These are phyloP conservation scores for Agriopis marginaria DNA, from an alignment of 2,888 invertebrate genomes.

Conservation along the genomic window DNA sequence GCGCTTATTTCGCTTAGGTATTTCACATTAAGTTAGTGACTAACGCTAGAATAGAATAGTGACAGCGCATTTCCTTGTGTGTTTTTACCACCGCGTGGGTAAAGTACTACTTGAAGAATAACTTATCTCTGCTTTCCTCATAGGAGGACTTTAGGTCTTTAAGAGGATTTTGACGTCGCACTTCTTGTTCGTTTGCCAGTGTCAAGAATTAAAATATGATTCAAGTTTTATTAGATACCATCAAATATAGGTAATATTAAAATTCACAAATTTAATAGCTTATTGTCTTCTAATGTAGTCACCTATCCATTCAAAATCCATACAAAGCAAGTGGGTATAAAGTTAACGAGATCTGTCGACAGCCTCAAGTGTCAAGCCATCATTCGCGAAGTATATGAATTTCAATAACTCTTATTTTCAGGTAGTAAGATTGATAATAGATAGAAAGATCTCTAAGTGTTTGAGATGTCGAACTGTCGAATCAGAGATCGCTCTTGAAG, in stretches of 20 bases:
- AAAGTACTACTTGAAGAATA: too few relatives aligned
- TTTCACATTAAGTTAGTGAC: too few relatives aligned
- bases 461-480: neutral
- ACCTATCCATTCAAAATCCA: neutral
- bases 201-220: too few relatives aligned
- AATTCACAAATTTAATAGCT: neutral
- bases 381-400: conserved; percentile 52
- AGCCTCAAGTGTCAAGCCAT: conserved; percentile 39
- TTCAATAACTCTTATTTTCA: conserved; percentile 2
- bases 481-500: conserved; percentile 3
- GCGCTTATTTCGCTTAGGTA: too few relatives aligned
- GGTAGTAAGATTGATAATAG: conserved; percentile 22
- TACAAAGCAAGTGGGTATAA: neutral
- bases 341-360: neutral
- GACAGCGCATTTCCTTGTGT: too few relatives aligned
- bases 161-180: too few relatives aligned
- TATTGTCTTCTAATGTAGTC: neutral
- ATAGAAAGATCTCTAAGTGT: neutral
- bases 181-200: too few relatives aligned
- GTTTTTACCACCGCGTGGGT: conserved; percentile 28
- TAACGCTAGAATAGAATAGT: too few relatives aligned
- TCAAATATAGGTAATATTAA: too few relatives aligned
- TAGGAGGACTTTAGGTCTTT: too few relatives aligned
- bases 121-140: too few relatives aligned
- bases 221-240: too few relatives aligned